Percentiles rank a stretch among this genome's conserved stretches.
Conservation (phyloP, 2,888 invertebrate genomes). For the Drosophila acutilabella region DNA sequence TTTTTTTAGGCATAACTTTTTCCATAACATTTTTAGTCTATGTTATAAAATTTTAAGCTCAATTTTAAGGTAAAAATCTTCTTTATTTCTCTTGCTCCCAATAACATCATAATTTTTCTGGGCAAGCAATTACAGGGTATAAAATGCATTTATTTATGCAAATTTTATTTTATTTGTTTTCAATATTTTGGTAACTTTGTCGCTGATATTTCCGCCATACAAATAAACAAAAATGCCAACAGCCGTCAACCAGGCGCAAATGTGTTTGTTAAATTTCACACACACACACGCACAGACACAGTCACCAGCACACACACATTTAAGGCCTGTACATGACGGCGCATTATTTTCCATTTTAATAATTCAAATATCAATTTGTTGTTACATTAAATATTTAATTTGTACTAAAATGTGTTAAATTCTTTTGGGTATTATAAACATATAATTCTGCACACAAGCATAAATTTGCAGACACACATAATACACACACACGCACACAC, state of each 20-base stretch:
- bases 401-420: constrained; percentile 81
- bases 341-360: constrained; percentile 80
- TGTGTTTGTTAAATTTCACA: constrained; percentile 65
- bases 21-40: too few species aligned
- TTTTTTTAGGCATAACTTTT: too few species aligned
- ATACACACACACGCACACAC: constrained; percentile 18
- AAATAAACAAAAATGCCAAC: constrained; percentile 72
- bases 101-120: neutral
- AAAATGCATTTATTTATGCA: constrained; percentile 75
- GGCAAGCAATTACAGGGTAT: constrained; percentile 7
- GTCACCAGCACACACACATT: constrained; percentile 19
- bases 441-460: constrained; percentile 32
- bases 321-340: constrained; percentile 61
- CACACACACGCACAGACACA: constrained; percentile 11
- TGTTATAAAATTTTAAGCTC: too few species aligned
- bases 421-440: constrained; percentile 72
- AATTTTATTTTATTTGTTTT: constrained; percentile 80
- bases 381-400: constrained; percentile 80
- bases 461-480: neutral
- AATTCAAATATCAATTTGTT: constrained; percentile 79
- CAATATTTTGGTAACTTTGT: constrained; percentile 80
- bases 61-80: too few species aligned
- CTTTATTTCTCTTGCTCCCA: too few species aligned
- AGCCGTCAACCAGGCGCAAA: constrained; percentile 65
- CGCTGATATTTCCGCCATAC: constrained; percentile 78